Base-by-base conservation (phyloP, 2,113 vertebrate species). In the Malurus elegans region DNA sequence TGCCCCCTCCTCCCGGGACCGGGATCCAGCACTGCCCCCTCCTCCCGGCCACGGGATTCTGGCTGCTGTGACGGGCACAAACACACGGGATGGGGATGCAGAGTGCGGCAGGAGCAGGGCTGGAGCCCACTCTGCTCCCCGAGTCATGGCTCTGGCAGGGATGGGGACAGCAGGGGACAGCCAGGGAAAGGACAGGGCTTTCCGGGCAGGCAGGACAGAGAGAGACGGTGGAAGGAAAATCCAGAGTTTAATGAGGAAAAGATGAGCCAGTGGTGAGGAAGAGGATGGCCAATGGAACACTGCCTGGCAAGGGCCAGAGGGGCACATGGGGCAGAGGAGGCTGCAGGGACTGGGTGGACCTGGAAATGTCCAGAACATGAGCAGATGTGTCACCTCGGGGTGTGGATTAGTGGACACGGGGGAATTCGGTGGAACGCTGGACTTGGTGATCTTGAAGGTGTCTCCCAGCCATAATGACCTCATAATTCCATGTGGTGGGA, bases 361-460 rank as follows among this genome's bases (percentile, higher is more conserved):
- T 79, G 56, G 53, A 14, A 58, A 18, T 9, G 60, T 19, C n/a
- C 15, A 3, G 15, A 31, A 16, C 32, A 8, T 0, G 44, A 80
- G 51, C 32, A 25, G 36, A 24, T 11, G 51, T 44, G 67, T 24
- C 69, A 14, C 45, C 47, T 17, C 34, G 8, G 56, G 73, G 5
- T 8, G 3, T 4, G 47, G 28, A 1, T 18, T 1, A 4, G 66
- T 28, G 58, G 9, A 21, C 31, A 32, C 7, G 2, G 58, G 11
- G 31, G 8, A 1, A 1, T 8, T 19, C 12, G 14, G 4, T 17
- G 24, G 12, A 28, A 44, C 2, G 0, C 1, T 16, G 10, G 14
- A 7, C 18, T 50, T 16, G 15, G 18, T 23, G 44, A 36, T 18
- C 40, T 25, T 17, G 0, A 9, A 4, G 10, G 29, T 17, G 18